A percentile compares a stretch with the other conserved stretches of the same genome.
These are phyloP conservation scores for Trogon melanurus DNA, from an alignment of 2,113 vertebrate species.

Conservation along the genomic window DNA sequence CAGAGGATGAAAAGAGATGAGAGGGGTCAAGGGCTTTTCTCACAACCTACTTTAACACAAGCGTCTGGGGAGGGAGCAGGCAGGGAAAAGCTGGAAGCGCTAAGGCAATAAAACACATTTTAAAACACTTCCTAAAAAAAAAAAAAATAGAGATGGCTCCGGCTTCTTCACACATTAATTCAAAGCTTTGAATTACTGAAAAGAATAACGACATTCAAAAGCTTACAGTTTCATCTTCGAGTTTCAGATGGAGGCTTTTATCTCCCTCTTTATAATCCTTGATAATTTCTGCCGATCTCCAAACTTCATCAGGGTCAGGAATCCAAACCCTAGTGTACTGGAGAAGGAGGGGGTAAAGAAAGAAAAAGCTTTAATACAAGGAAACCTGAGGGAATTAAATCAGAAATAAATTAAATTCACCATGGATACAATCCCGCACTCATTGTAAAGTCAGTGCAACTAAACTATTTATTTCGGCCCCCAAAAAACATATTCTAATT, in stretches of 20 bases:
- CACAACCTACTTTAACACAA: neutral
- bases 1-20: neutral
- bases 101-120: neutral
- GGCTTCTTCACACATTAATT: neutral
- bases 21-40: slow-evolving; percentile 41
- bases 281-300: slow-evolving; percentile 88
- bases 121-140: neutral
- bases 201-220: neutral
- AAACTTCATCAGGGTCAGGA: slow-evolving; percentile 91
- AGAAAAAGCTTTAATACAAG: neutral
- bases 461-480: neutral
- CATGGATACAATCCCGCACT: neutral
- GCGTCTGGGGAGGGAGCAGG: neutral
- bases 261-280: slow-evolving; percentile 91
- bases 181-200: neutral
- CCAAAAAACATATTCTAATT: neutral
- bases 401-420: neutral
- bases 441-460: neutral
- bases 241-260: slow-evolving; percentile 81
- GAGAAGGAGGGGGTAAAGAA: neutral
- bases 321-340: slow-evolving; percentile 96
- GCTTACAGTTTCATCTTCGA: slow-evolving; percentile 94
- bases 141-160: neutral
- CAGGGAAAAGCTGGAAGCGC: neutral
- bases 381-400: neutral